Evolutionary conservation across 1,140 invertebrate genomes (phyloP).

Genomic region (Bemisia tabaci): DNA sequence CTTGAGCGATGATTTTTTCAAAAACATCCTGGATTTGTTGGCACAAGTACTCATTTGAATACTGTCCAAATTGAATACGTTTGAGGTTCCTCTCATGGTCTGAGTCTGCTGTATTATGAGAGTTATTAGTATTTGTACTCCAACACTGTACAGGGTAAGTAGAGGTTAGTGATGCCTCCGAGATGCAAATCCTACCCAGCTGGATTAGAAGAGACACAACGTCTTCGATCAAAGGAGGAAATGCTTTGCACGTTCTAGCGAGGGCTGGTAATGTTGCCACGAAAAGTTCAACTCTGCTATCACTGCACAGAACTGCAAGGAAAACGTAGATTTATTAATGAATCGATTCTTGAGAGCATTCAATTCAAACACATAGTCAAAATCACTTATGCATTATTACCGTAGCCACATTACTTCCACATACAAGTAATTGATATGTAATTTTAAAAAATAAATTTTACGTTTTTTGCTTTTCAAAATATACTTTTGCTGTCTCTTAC

Average conservation of each 20-base stretch:
- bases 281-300: constrained; percentile 64
- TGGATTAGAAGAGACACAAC: constrained; percentile 71
- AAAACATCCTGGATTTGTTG: constrained; percentile 48
- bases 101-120: constrained; percentile 33
- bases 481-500: too few relatives aligned
- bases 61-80: constrained; percentile 35
- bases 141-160: constrained; percentile 31
- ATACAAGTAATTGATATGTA: too few relatives aligned
- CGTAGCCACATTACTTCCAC: too few relatives aligned
- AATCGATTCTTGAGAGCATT: constrained; percentile 10
- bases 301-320: constrained; percentile 60
- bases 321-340: too few relatives aligned
- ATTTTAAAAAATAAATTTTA: too few relatives aligned
- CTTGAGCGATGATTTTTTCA: constrained; percentile 40
- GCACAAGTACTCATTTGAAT: constrained; percentile 40
- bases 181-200: constrained; percentile 69
- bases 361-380: constrained; percentile 1
- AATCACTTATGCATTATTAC: background rate
- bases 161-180: constrained; percentile 59
- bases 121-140: background rate
- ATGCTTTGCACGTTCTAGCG: constrained; percentile 74
- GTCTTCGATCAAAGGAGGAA: constrained; percentile 84
- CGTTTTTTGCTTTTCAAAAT: too few relatives aligned
- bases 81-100: constrained; percentile 37
- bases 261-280: constrained; percentile 68